phyloP scores from a whole-genome alignment of 2,888 invertebrate genomes.

The Nysson spinosus region DNA sequence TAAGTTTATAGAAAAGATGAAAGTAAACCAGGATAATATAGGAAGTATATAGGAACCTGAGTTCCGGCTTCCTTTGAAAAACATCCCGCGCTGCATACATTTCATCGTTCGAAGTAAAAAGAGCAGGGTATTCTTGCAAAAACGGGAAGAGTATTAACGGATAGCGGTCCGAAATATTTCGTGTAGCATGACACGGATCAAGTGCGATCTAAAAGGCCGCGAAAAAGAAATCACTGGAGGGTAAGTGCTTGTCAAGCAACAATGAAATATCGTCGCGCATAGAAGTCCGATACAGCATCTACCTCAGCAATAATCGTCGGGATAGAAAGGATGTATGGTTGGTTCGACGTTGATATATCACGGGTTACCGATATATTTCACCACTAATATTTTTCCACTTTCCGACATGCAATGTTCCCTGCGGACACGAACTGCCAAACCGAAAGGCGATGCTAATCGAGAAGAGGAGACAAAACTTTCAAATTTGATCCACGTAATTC shows the following conservation, averaged over 20 bases:
- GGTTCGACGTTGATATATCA: conserved; percentile 52
- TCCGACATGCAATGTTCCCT: background rate
- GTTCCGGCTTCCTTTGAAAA: too few species aligned
- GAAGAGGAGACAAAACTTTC: background rate
- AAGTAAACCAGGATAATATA: too few species aligned
- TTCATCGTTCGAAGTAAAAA: too few species aligned
- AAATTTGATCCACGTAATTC: background rate
- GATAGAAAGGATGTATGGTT: conserved; percentile 33
- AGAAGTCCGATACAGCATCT: conserved; percentile 36
- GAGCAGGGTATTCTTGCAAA: too few species aligned
- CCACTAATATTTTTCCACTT: conserved; percentile 24
- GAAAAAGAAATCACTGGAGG: conserved; percentile 21
- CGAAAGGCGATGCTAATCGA: background rate
- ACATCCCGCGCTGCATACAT: too few species aligned
- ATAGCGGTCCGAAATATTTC: too few species aligned
- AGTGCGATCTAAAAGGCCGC: conserved; percentile 2
- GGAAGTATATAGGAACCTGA: too few species aligned
- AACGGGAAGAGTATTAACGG: too few species aligned
- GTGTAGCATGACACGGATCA: background rate
- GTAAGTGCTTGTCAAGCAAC: conserved; percentile 52
- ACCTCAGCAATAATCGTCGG: conserved; percentile 46
- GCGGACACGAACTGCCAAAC: background rate
- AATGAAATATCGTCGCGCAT: conserved; percentile 44
- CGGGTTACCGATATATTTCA: conserved; percentile 4
- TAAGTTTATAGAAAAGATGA: too few species aligned